Conservation (phyloP, 2,888 invertebrate genomes). For the Mesopsocus fuscifrons region DNA sequence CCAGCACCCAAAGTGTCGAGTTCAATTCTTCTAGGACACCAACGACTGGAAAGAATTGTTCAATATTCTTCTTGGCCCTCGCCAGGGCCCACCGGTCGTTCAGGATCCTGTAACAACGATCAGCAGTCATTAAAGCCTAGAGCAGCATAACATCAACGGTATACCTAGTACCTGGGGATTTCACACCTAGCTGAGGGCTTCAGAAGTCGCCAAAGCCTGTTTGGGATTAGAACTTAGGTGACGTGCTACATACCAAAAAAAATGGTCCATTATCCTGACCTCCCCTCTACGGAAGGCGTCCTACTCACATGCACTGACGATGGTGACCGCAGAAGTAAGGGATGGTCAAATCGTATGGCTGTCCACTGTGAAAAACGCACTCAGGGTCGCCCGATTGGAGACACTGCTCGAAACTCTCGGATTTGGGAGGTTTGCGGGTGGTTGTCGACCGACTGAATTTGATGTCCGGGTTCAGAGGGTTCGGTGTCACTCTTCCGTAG, state of each 20-base stretch:
- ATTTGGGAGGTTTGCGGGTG: slow-evolving; percentile 8
- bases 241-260: no score
- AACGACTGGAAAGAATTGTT: slow-evolving; percentile 35
- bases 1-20: slow-evolving; percentile 31
- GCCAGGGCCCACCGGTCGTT: slow-evolving; percentile 34
- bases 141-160: no score
- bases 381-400: slow-evolving; percentile 25
- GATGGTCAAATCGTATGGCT: slow-evolving; percentile 29
- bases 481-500: slow-evolving; percentile 20
- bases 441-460: slow-evolving; percentile 9
- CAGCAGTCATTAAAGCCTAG: not conserved
- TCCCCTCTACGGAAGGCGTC: no score
- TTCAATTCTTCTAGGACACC: slow-evolving; percentile 38
- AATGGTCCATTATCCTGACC: no score
- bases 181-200: no score
- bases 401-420: slow-evolving; percentile 22
- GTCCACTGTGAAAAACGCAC: slow-evolving; percentile 24
- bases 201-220: no score
- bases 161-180: no score
- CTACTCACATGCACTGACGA: slow-evolving; percentile 35
- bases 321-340: slow-evolving; percentile 45
- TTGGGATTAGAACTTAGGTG: no score
- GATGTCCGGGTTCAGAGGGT: slow-evolving; percentile 17
- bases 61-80: slow-evolving; percentile 34
- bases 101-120: slow-evolving; percentile 24